phyloP scores from a whole-genome alignment of 2,888 invertebrate species.

The Pyrochroa serraticornis region DNA sequence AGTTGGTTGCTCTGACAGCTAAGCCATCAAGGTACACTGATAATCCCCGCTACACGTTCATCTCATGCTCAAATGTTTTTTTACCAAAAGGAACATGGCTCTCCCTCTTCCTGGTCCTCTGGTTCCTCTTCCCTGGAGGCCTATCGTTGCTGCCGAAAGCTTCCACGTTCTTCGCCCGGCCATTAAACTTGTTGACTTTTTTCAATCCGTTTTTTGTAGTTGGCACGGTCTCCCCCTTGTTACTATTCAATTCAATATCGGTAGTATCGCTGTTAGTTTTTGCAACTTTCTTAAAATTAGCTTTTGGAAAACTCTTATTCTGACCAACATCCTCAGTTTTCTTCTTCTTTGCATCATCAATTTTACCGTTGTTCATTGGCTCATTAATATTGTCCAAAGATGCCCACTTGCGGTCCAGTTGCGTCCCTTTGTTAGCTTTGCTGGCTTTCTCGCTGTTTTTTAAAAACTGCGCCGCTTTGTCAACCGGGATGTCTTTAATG shows the following conservation, averaged over 20 bases:
- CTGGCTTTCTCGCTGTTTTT: slow-evolving; percentile 50
- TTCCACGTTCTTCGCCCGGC: slow-evolving; percentile 46
- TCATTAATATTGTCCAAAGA: slow-evolving; percentile 64
- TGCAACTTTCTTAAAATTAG: slow-evolving; percentile 59
- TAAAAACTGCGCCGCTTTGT: slow-evolving; percentile 45
- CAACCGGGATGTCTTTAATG: slow-evolving; percentile 53
- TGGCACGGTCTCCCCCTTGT: slow-evolving; percentile 46
- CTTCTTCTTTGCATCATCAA: slow-evolving; percentile 53
- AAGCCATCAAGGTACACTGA: no score
- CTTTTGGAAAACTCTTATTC: slow-evolving; percentile 61
- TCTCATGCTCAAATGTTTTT: slow-evolving; percentile 3
- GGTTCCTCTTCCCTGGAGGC: slow-evolving; percentile 61
- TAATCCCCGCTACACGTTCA: no score
- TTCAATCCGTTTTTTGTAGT: slow-evolving; percentile 48
- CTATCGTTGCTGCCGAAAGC: slow-evolving; percentile 47
- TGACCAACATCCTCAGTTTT: slow-evolving; percentile 50
- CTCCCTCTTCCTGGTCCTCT: slow-evolving; percentile 60
- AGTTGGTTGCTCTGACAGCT: no score
- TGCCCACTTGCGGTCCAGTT: slow-evolving; percentile 65
- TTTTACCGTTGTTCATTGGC: slow-evolving; percentile 55
- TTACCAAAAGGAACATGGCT: slow-evolving; percentile 53
- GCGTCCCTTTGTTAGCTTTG: slow-evolving; percentile 56
- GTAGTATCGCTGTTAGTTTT: slow-evolving; percentile 50
- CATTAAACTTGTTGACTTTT: slow-evolving; percentile 47
- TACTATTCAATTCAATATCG: slow-evolving; percentile 45